phyloP scores from a whole-genome alignment of 2,113 vertebrate genomes.

The Gasterosteus nipponicus region DNA sequence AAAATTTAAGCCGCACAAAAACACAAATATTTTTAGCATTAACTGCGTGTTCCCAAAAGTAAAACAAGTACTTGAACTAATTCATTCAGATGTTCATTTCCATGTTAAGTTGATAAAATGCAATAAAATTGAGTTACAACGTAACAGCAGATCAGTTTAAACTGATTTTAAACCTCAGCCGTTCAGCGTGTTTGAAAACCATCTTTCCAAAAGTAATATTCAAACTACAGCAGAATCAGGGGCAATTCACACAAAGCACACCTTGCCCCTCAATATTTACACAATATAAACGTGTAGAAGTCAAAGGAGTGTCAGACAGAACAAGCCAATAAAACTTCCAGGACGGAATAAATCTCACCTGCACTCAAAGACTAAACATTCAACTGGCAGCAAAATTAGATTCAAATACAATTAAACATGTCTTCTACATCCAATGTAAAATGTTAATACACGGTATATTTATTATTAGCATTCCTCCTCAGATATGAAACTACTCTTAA shows the following conservation, averaged over 20 bases:
- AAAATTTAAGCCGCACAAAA: not conserved
- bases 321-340: slow-evolving; percentile 58
- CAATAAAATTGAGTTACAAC: not conserved
- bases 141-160: not conserved
- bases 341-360: slow-evolving; percentile 34
- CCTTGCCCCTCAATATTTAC: not conserved
- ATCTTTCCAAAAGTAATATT: no score
- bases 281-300: slow-evolving; percentile 5
- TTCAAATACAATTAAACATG: not conserved
- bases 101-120: not conserved
- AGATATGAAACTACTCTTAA: not conserved
- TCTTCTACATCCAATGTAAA: not conserved
- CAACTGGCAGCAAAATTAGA: not conserved
- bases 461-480: not conserved
- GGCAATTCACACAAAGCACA: slow-evolving; percentile 12
- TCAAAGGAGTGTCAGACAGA: slow-evolving; percentile 42
- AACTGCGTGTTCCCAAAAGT: not conserved
- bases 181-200: not conserved
- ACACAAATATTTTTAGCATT: not conserved
- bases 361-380: slow-evolving; percentile 6
- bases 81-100: not conserved
- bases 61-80: not conserved
- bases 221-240: slow-evolving; percentile 11
- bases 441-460: not conserved
- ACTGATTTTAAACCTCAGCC: not conserved